A percentile compares a stretch with the other conserved stretches of the same genome.
Conservation (phyloP, 2,113 vertebrate species). For the Tachycineta bicolor region DNA sequence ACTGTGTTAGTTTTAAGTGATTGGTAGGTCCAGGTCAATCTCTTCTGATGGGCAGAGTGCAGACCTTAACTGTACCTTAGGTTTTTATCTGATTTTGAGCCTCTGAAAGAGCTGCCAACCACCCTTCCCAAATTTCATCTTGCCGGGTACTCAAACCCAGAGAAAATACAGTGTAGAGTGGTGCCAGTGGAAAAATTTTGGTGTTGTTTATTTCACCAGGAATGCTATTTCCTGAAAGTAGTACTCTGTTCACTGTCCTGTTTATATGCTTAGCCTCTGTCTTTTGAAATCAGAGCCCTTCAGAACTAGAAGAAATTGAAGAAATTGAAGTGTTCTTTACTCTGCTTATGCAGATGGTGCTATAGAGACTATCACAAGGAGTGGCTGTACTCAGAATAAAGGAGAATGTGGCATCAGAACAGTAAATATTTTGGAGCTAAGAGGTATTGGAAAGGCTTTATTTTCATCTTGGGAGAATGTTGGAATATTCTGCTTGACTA, state of each 20-base stretch:
- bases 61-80: not conserved
- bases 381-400: not conserved
- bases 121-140: not conserved
- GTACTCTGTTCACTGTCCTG: not conserved
- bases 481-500: slow-evolving; percentile 7
- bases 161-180: not conserved
- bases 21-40: not conserved
- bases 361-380: not conserved
- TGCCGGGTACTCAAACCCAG: not conserved
- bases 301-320: not conserved
- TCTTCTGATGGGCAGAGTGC: not conserved
- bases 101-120: not conserved
- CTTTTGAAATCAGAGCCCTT: not conserved
- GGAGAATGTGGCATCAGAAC: not conserved
- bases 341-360: not conserved
- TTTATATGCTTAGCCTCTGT: not conserved
- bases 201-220: not conserved
- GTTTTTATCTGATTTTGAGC: not conserved
- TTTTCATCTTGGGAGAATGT: not conserved
- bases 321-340: not conserved
- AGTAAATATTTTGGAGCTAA: slow-evolving; percentile 31
- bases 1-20: not conserved
- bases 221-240: not conserved
- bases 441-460: not conserved
- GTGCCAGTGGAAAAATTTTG: not conserved